Base-by-base conservation (phyloP, 2,888 invertebrate species). In the Drosophila helvetica region DNA sequence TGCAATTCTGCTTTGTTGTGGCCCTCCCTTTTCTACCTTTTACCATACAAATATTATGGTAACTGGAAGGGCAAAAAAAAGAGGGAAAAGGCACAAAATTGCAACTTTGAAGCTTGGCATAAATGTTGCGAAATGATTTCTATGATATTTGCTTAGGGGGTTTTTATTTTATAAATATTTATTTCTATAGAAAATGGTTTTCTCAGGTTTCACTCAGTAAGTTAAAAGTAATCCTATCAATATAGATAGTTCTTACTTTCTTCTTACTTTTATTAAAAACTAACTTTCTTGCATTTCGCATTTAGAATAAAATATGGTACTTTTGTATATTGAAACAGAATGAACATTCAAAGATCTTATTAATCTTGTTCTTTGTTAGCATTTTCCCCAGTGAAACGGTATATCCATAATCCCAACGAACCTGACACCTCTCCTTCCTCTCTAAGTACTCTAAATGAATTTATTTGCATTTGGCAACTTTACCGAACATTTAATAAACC, bases 1-100 rank as follows among this genome's bases (percentile, higher is more conserved):
- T 75, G 78, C 55, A 80, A 79, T 71, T 65, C 59, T 60, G 58
- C 73, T 69, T 81, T 77, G 80, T 75, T 74, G 66, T 22, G 56
- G 47, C 62, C 48, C 51, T 22, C 30, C 30, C 17, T 59, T 68
- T 73, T 15, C 30, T 56, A 60, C 45, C 19, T 43, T 56, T 69
- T 52, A 25, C 15, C 30, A 7, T 19, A 3, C 50, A 77, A 58
- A 75, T 75, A 60, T 78, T 68, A 59, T 46, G 65, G 48, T 64
- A 60, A 25, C n/a, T n/a, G n/a, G n/a, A n/a, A n/a, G n/a, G n/a
- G n/a, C n/a, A 8, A 17, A 10, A 48, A 22, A 6, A 15, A 25
- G 9, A 25, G 48, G 25, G 10, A n/a, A 15, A 48, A 50, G 10
- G 15, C 17, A 46, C 47, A 22, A 22, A 54, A 48, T n/a, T 30